Evolutionary conservation across 1,140 invertebrate species (phyloP), one percentile per base, ranked within the genome.

Genomic region (Danaus melanippus): DNA sequence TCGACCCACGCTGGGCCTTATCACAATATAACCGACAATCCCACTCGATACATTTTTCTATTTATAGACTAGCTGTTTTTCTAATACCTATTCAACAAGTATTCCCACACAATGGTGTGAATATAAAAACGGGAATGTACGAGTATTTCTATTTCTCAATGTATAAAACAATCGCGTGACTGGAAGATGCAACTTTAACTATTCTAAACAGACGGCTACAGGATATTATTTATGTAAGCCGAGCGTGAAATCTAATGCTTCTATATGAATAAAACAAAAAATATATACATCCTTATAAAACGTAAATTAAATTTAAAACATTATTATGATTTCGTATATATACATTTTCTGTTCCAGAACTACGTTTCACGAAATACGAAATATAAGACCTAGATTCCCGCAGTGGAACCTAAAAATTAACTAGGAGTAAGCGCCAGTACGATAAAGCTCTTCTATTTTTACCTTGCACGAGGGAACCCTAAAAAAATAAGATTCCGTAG

Each of bases 401-500:
- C 21, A 32, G 21, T 32, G 21, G 21, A 32, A 32, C 21, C 21
- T 49, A 55, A 55, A 46, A 55, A 42, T 50, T 42, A 55, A 21
- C 17, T 8, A 40, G 32, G 10, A 49, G 46, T 55, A 55, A 55
- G 47, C 53, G 53, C 10, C 41, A 12, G 53, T 12, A 42, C 40
- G 11, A 32, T 32, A 32, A 17, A 43, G 15, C 41, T 12, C 32
- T 42, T 50, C 46, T 53, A 45, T 50, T 53, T 55, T 46, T 45
- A 54, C 58, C 58, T 54, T 58, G 40, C 52, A 32, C 47, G n/a
- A 9, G 52, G 57, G 57, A 50, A 50, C 58, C 48, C 52, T 60
- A 59, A 60, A 62, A 66, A 59, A 58, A 59, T 58, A 61, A 56
- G 56, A 60, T 64, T 60, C 55, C 48, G 44, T 53, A 49, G 53